These are phyloP conservation scores for Melanotaenia parkinsoni DNA, from an alignment of 2,797 vertebrate species.

Conservation along the genomic window DNA sequence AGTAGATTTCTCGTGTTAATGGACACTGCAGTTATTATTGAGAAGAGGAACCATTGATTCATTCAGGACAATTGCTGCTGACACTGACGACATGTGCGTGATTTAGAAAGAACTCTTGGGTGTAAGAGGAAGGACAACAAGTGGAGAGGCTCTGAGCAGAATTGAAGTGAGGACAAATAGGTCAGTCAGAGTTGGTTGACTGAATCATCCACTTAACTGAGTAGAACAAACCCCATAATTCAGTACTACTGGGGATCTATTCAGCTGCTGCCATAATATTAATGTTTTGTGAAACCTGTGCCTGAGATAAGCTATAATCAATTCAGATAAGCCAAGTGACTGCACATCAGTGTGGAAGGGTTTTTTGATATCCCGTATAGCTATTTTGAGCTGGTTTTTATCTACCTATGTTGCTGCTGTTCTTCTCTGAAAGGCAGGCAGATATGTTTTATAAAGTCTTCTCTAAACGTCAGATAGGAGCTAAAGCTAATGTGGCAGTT, in stretches of 20 bases:
- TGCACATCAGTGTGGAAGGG: conserved; percentile 19
- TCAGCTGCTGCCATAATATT: conserved; percentile 45
- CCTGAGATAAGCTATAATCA: conserved; percentile 43
- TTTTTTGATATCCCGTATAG: conserved; percentile 39
- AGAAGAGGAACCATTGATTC: conserved; percentile 78
- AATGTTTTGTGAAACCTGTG: conserved; percentile 28
- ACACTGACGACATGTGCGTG: conserved; percentile 63
- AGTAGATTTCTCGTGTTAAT: conserved; percentile 27
- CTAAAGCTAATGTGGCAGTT: conserved; percentile 58
- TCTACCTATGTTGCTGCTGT: conserved; percentile 9
- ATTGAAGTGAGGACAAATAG: conserved; percentile 49
- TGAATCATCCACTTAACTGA: conserved; percentile 72
- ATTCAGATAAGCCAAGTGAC: conserved; percentile 47
- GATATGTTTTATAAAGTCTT: conserved; percentile 6
- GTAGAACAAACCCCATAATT: conserved; percentile 61
- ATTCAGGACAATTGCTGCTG: conserved; percentile 65
- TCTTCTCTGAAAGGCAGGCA: conserved; percentile 19
- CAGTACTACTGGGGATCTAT: conserved; percentile 28
- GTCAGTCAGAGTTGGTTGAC: conserved; percentile 62
- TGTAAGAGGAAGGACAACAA: conserved; percentile 71
- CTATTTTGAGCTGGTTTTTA: conserved; percentile 26
- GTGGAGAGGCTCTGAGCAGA: conserved; percentile 39
- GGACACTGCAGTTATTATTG: conserved; percentile 63
- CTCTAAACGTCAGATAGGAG: conserved; percentile 39
- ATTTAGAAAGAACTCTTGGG: conserved; percentile 70